Conservation (phyloP, 1,140 invertebrate genomes). For the Drosophila littoralis region DNA sequence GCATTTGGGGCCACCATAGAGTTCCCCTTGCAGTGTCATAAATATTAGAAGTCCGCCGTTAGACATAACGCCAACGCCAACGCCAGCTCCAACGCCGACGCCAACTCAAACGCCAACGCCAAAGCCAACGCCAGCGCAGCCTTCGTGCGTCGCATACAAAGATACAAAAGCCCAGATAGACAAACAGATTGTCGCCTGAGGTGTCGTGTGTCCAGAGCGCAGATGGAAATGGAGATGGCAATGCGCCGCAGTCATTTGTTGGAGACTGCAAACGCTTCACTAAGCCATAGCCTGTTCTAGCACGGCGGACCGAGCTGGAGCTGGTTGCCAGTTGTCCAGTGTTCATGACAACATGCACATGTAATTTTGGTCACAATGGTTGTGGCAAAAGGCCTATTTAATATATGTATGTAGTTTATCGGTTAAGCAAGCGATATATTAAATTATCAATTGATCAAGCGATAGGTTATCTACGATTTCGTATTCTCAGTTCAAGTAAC, state of each 20-base stretch:
- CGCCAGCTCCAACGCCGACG: background rate
- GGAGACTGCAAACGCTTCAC: conserved; percentile 2
- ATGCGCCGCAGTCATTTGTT: background rate
- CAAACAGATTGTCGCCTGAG: conserved; percentile 78
- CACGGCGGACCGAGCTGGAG: background rate
- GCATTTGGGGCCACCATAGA: background rate
- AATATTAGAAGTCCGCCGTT: conserved; percentile 60
- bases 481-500: no score
- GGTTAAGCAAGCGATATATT: conserved; percentile 6
- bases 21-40: conserved; percentile 59
- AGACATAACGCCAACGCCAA: conserved; percentile 42
- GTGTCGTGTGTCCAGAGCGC: conserved; percentile 40
- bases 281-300: background rate
- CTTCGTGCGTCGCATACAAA: conserved; percentile 49
- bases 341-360: conserved; percentile 8
- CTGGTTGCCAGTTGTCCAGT: background rate
- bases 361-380: background rate
- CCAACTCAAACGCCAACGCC: background rate
- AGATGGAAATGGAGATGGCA: conserved; percentile 16
- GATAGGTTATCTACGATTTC: no score
- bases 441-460: no score
- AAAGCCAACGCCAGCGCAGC: conserved; percentile 9
- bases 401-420: background rate
- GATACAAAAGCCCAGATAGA: conserved; percentile 67
- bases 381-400: background rate